Evolutionary conservation across 2,888 invertebrate species (phyloP).

Genomic region (Nymphalis urticae): DNA sequence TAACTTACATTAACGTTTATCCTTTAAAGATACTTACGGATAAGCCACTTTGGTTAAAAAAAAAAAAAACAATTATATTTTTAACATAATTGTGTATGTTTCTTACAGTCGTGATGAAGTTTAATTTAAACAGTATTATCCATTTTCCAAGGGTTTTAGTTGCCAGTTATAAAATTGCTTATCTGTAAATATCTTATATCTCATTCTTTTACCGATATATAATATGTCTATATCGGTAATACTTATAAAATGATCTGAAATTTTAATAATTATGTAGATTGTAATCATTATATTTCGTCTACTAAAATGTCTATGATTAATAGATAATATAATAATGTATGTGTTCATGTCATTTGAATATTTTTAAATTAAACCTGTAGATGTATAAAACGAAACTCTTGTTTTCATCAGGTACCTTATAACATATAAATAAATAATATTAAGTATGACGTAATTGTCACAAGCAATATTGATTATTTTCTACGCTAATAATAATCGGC

Average conservation of each 20-base stretch:
- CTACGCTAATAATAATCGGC: constrained; percentile 11
- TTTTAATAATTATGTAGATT: not conserved
- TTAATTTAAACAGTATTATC: not conserved
- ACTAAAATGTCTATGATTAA: not conserved
- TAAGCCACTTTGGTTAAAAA: constrained; percentile 7
- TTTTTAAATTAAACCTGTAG: not conserved
- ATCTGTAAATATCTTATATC: constrained; percentile 28
- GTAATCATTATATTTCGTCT: constrained; percentile 2
- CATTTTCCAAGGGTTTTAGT: too few species aligned
- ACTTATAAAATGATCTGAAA: constrained; percentile 12
- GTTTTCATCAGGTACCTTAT: constrained; percentile 13
- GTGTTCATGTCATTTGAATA: not conserved
- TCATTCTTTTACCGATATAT: constrained; percentile 1
- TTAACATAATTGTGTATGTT: not conserved
- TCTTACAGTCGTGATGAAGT: not conserved
- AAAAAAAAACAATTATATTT: not conserved
- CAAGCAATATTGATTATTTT: constrained; percentile 6
- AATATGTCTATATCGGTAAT: too few species aligned
- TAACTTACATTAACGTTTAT: constrained; percentile 25
- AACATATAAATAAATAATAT: constrained; percentile 12
- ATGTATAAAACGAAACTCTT: constrained; percentile 1
- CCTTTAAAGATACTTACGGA: constrained; percentile 19
- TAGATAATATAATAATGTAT: not conserved
- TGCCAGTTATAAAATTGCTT: constrained; percentile 10
- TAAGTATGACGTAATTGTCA: constrained; percentile 4